Evolutionary conservation across 2,113 vertebrate genomes (phyloP), one percentile per base, ranked within the genome.

Genomic region (Alligator mississippiensis): DNA sequence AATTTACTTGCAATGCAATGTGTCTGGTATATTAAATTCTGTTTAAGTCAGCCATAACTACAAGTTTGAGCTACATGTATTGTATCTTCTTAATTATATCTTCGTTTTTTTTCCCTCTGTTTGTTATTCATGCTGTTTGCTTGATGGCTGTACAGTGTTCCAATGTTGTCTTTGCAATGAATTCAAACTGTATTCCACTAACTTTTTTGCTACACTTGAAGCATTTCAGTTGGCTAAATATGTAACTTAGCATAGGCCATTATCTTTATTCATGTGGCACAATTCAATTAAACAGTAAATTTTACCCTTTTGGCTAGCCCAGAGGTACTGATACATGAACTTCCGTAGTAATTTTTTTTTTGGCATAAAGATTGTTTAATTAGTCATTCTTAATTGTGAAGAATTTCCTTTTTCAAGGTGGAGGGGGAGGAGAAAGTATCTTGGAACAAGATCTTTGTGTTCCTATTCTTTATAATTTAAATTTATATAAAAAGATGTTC

Each of bases 11-110:
- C 88, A 92, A 85, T 96, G 76, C 24, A 95, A 94, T 95, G 75
- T 94, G 60, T 85, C 75, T 96, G 86, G 75, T 96, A 86, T 94
- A 96, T 94, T 97, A 96, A 97, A 96, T 93, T 93, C 82, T 95
- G 94, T 96, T 72, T 96, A 96, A 95, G 70, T 89, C 92, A 87
- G 82, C n/a, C 24, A 62, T 95, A 79, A 95, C 76, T 90, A 93
- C 25, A 94, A 96, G 27, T 91, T 95, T 90, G 64, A 94, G 68
- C 92, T 94, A 97, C 64, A 75, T 83, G 10, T 84, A 95, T 95
- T 78, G 19, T 92, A 91, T 77, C 58, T 92, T 84, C 80, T 92
- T 85, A 93, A 95, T 85, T 84, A 58, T 89, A 58, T 86, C 80
- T 87, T 85, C 80, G 63, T 6, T 58, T 57, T 75, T 92, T 74